A percentile compares a stretch with the other conserved stretches of the same genome.
Evolutionary conservation across 2,113 vertebrate species (phyloP).

Genomic region (Hippoglossus stenolepis): DNA sequence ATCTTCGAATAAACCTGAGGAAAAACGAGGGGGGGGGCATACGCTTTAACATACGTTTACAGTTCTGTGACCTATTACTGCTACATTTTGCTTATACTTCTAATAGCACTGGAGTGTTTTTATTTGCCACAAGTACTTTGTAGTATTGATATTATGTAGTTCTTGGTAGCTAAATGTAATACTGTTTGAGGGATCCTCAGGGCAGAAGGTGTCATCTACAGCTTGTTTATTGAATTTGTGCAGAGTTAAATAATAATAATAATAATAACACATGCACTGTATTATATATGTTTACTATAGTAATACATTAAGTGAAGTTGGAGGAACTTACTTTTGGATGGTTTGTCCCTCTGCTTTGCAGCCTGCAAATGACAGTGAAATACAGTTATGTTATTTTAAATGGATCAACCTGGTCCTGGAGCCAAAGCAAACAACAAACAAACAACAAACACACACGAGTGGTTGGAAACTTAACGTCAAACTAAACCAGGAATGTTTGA

Average conservation of each 20-base stretch:
- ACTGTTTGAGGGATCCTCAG: too few species aligned
- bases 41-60: background rate
- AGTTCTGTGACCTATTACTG: too few species aligned
- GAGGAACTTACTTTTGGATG: constrained; percentile 78
- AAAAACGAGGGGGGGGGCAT: background rate
- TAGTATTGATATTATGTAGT: too few species aligned
- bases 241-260: too few species aligned
- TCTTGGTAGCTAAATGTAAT: background rate
- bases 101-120: background rate
- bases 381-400: constrained; percentile 6
- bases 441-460: background rate
- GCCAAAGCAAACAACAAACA: background rate
- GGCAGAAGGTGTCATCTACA: too few species aligned
- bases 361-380: constrained; percentile 73
- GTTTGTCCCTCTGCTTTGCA: constrained; percentile 74
- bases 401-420: background rate
- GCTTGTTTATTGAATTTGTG: too few species aligned
- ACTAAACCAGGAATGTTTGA: too few species aligned
- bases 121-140: background rate
- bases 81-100: background rate
- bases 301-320: background rate
- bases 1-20: constrained; percentile 75
- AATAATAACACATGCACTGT: too few species aligned
- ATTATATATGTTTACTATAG: too few species aligned
- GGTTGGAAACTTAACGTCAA: background rate